phyloP scores from a whole-genome alignment of 1,140 invertebrate genomes.

The Gonatopus flavifemur region DNA sequence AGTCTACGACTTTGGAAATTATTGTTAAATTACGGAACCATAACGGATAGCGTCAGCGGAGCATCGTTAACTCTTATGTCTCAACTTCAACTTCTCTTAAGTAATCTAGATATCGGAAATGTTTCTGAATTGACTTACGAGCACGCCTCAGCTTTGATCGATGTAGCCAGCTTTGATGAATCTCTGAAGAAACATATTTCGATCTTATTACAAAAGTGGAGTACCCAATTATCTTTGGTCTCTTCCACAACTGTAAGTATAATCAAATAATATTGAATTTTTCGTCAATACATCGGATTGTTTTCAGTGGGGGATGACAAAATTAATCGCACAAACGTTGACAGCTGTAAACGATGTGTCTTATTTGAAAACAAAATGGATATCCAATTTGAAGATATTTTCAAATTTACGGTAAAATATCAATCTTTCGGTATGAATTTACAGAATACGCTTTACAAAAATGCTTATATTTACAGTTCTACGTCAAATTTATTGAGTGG shows the following conservation, averaged over 20 bases:
- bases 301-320: conserved; percentile 45
- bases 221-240: conserved; percentile 39
- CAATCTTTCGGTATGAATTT: neutral
- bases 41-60: conserved; percentile 39
- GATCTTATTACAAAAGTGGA: conserved; percentile 47
- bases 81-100: conserved; percentile 40
- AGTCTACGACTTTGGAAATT: conserved; percentile 47
- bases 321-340: conserved; percentile 42
- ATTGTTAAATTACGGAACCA: conserved; percentile 36
- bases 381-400: conserved; percentile 39
- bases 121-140: conserved; percentile 45
- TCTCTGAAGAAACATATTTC: conserved; percentile 31
- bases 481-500: conserved; percentile 49
- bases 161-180: conserved; percentile 28
- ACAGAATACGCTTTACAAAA: neutral
- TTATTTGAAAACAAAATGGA: conserved; percentile 29
- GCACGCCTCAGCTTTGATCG: conserved; percentile 44
- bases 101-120: conserved; percentile 39
- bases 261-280: neutral
- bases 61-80: conserved; percentile 34
- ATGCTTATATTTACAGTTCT: conserved; percentile 25
- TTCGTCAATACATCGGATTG: neutral
- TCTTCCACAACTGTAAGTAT: conserved; percentile 38
- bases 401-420: conserved; percentile 35
- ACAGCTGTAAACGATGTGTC: conserved; percentile 28